phyloP scores from a whole-genome alignment of 1,140 invertebrate species.

The Drosophila willistoni region DNA sequence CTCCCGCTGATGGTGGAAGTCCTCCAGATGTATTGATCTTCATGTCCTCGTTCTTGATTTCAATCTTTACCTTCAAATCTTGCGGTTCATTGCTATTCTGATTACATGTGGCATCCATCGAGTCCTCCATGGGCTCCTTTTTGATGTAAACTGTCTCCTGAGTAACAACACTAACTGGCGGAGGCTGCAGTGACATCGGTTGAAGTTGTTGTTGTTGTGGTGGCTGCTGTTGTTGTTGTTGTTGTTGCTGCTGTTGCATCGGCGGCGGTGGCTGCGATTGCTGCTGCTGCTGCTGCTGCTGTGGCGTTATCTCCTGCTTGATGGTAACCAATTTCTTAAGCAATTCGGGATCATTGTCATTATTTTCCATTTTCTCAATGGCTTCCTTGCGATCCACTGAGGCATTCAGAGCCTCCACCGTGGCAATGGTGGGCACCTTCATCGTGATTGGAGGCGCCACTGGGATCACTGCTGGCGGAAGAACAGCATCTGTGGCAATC shows the following conservation, averaged over 20 bases:
- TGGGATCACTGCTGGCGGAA: constrained; percentile 13
- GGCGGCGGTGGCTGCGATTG: constrained; percentile 24
- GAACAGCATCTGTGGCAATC: constrained; percentile 31
- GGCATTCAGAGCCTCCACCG: constrained; percentile 75
- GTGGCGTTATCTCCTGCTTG: constrained; percentile 72
- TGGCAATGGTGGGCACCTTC: constrained; percentile 78
- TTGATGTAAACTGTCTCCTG: constrained; percentile 78
- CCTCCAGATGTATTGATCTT: constrained; percentile 51
- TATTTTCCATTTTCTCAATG: constrained; percentile 75
- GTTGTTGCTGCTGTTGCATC: constrained; percentile 45
- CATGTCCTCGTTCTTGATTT: constrained; percentile 79
- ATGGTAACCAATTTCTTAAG: constrained; percentile 80
- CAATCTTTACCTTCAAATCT: constrained; percentile 82
- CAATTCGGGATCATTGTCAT: constrained; percentile 74
- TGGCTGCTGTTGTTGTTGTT: constrained; percentile 76
- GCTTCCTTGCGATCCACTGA: constrained; percentile 74
- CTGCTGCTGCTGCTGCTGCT: constrained; percentile 39
- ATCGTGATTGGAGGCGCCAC: constrained; percentile 52
- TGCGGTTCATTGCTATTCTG: constrained; percentile 82
- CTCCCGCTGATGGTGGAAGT: constrained; percentile 33
- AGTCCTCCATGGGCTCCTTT: constrained; percentile 83
- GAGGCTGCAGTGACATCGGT: constrained; percentile 42
- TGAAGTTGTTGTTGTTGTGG: constrained; percentile 55
- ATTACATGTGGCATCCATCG: constrained; percentile 80
- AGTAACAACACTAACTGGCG: constrained; percentile 39